Evolutionary conservation across 2,888 invertebrate genomes (phyloP), one percentile per base, ranked within the genome.

Genomic region (Sesia bembeciformis): DNA sequence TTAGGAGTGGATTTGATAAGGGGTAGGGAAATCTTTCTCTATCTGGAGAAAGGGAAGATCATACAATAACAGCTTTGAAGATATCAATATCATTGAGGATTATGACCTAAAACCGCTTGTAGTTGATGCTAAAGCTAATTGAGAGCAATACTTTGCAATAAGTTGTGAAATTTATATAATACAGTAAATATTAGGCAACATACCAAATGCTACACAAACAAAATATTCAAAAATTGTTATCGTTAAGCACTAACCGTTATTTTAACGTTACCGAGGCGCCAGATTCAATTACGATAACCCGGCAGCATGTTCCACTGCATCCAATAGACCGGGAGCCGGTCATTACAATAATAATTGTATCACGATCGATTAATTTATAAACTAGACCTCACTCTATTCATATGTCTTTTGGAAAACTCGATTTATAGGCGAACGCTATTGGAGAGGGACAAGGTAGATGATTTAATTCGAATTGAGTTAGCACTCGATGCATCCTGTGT

Each of bases 281-380:
- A 79, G 85, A 86, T 86, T 85, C 84, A 85, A 86, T 86, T 86
- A 85, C 75, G 86, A 86, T 85, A 66, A 64, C 65, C 65, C 65
- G 62, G 65, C 6, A 54, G 40, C 58, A 60, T 65, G 66, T 67
- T 65, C 67, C 68, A 67, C 66, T 65, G 63, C 62, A 65, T 50
- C 60, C 60, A 57, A 63, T 60, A 70, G 65, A 76, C 75, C 81
- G 68, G 83, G 80, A 83, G 83, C 81, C 66, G 70, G 69, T 75
- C 78, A 81, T 84, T 83, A 82, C 76, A 80, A 78, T 83, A 81
- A 83, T 85, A 84, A 85, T 84, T 81, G 81, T 80, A 80, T 76
- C 81, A 81, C 79, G 79, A 84, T 68, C 79, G 72, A 82, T 84
- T 84, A 84, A 85, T 84, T 84, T 84, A 85, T 83, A 78, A 74